Percentiles rank a stretch among this genome's conserved stretches.
Conservation (phyloP, 2,797 vertebrate genomes). For the Ataeniobius toweri region DNA sequence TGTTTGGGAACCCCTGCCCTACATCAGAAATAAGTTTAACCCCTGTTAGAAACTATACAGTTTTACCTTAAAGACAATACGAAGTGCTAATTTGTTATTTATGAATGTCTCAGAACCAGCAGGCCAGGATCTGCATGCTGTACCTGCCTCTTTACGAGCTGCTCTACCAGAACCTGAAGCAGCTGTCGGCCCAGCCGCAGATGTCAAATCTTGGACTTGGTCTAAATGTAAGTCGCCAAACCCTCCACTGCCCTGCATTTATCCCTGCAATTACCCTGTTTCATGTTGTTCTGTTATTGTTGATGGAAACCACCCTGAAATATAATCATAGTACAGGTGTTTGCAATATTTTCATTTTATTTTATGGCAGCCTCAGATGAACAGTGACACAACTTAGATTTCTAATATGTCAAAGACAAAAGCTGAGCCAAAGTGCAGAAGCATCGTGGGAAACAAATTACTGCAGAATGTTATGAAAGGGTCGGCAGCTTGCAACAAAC, state of each 20-base stretch:
- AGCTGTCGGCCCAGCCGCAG: constrained; percentile 77
- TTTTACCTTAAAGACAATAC: not conserved
- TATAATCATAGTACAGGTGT: not conserved
- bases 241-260: too few species aligned
- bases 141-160: constrained; percentile 92
- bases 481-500: not conserved
- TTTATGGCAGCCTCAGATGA: not conserved
- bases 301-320: not conserved
- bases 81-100: not conserved
- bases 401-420: not conserved
- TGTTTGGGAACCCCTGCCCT: too few species aligned
- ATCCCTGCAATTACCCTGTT: not conserved
- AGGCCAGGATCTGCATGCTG: constrained; percentile 91
- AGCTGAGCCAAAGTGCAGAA: not conserved
- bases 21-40: not conserved
- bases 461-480: not conserved
- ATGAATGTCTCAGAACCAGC: constrained; percentile 86
- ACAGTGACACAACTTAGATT: not conserved
- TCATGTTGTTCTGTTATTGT: not conserved
- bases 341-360: not conserved
- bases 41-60: not conserved
- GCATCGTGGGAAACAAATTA: constrained; percentile 2
- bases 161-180: constrained; percentile 91
- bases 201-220: constrained; percentile 59
- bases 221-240: constrained; percentile 64